phyloP scores from a whole-genome alignment of 2,888 invertebrate species.

The Drosophila pegasa region DNA sequence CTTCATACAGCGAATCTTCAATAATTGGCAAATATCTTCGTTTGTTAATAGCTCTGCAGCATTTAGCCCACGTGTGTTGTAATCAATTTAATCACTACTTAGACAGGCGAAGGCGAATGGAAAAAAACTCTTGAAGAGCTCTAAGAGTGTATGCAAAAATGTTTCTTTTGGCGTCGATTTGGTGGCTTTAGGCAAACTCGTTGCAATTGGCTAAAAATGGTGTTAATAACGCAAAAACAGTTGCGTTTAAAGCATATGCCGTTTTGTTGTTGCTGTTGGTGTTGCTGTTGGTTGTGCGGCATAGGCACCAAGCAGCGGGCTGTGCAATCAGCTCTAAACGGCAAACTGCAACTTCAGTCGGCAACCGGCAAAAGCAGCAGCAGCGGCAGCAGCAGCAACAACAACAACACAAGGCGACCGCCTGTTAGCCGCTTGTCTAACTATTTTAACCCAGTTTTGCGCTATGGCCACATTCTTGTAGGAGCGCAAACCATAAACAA shows the following conservation, averaged over 20 bases:
- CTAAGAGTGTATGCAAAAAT: slow-evolving; percentile 41
- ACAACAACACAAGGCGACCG: slow-evolving; percentile 35
- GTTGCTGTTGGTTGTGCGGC: slow-evolving; percentile 21
- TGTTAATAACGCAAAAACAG: slow-evolving; percentile 64
- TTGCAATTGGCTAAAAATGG: slow-evolving; percentile 51
- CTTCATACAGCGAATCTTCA: neutral
- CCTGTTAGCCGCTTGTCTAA: slow-evolving; percentile 59
- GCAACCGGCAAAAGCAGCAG: slow-evolving; percentile 39
- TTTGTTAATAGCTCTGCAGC: slow-evolving; percentile 9
- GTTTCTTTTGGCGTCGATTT: slow-evolving; percentile 33
- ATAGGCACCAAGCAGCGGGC: slow-evolving; percentile 29
- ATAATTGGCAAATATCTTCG: slow-evolving; percentile 10
- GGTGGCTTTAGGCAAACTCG: slow-evolving; percentile 37
- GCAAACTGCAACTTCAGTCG: slow-evolving; percentile 59
- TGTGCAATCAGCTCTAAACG: slow-evolving; percentile 54
- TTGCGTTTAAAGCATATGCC: slow-evolving; percentile 57
- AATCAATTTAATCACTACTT: slow-evolving; percentile 18
- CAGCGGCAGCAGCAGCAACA: slow-evolving; percentile 11
- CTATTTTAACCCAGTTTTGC: slow-evolving; percentile 68
- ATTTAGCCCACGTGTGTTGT: slow-evolving; percentile 33
- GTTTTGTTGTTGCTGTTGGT: slow-evolving; percentile 17
- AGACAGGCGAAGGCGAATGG: slow-evolving; percentile 1
- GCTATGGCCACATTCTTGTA: slow-evolving; percentile 75
- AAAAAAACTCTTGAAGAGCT: slow-evolving; percentile 14
- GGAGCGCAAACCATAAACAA: slow-evolving; percentile 75